These are phyloP conservation scores for Lota lota DNA, from an alignment of 2,113 vertebrate species.

Conservation along the genomic window DNA sequence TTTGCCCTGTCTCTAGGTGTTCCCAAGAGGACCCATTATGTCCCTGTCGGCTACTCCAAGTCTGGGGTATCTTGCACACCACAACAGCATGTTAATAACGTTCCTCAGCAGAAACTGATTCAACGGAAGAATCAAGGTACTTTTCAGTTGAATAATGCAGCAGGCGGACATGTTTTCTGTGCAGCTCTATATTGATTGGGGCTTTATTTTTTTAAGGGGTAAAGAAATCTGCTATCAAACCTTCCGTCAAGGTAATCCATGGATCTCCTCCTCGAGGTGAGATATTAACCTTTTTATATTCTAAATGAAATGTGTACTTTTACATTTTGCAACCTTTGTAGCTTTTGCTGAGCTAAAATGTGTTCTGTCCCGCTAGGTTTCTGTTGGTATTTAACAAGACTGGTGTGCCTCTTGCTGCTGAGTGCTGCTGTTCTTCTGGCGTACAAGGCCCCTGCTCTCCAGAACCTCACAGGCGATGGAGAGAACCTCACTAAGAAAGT, in stretches of 20 bases:
- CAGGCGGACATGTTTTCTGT: neutral
- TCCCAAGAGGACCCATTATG: slow-evolving; percentile 3
- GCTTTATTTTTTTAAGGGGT: slow-evolving; percentile 1
- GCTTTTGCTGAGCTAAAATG: neutral
- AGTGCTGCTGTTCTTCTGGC: slow-evolving; percentile 20
- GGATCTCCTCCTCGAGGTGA: slow-evolving; percentile 38
- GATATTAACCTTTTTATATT: neutral
- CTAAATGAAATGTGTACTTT: neutral
- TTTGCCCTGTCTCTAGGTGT: slow-evolving; percentile 8
- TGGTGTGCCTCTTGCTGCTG: slow-evolving; percentile 42
- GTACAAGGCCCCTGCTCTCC: slow-evolving; percentile 8
- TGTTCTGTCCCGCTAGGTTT: slow-evolving; percentile 39
- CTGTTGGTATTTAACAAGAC: slow-evolving; percentile 15
- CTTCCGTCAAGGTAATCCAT: slow-evolving; percentile 2
- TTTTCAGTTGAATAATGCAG: neutral
- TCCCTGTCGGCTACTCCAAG: fast-evolving
- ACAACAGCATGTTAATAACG: slow-evolving; percentile 19
- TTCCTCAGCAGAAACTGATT: slow-evolving; percentile 14
- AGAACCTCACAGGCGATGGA: neutral
- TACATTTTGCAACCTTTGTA: neutral
- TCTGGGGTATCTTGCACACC: neutral
- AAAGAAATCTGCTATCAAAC: slow-evolving; percentile 20
- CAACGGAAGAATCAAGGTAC: slow-evolving; percentile 44
- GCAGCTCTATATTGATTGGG: neutral
- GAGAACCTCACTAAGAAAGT: neutral